Conservation (phyloP, 2,113 vertebrate species). For the Corvus hawaiiensis region DNA sequence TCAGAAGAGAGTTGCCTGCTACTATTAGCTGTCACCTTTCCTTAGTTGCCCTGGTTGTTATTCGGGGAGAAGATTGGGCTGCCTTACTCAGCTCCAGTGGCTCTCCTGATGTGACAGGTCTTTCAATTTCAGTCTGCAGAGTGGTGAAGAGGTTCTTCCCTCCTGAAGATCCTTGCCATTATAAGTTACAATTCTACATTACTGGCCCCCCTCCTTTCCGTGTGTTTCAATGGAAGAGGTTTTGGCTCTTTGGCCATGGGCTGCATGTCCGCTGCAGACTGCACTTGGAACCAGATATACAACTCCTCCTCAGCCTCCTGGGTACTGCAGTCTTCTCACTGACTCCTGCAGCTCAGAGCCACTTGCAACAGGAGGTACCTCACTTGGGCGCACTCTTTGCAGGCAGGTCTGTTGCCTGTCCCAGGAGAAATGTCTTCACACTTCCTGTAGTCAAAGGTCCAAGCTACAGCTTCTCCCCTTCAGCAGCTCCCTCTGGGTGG, state of each 20-base stretch:
- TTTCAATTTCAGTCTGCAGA: not conserved
- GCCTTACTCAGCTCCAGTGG: not conserved
- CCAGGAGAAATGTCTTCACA: not conserved
- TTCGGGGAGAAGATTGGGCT: not conserved
- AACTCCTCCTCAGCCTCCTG: not conserved
- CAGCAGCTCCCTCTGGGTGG: not conserved
- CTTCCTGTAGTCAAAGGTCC: not conserved
- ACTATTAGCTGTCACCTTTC: not conserved
- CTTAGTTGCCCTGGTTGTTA: not conserved
- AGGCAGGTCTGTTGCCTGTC: not conserved
- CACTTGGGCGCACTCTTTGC: not conserved
- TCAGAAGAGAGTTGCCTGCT: not conserved
- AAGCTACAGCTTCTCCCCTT: not conserved
- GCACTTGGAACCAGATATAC: not conserved
- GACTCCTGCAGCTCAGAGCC: not conserved
- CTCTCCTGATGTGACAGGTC: not conserved
- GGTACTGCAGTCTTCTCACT: not conserved
- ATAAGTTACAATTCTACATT: not conserved
- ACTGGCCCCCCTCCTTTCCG: fast-evolving
- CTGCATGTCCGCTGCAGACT: not conserved
- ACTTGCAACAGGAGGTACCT: not conserved
- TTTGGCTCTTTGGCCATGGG: not conserved
- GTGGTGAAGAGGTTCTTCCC: not conserved
- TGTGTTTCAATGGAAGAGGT: fast-evolving
- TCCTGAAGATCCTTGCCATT: not conserved